Evolutionary conservation across 2,797 vertebrate genomes (phyloP).

Genomic region (Esox lucius): DNA sequence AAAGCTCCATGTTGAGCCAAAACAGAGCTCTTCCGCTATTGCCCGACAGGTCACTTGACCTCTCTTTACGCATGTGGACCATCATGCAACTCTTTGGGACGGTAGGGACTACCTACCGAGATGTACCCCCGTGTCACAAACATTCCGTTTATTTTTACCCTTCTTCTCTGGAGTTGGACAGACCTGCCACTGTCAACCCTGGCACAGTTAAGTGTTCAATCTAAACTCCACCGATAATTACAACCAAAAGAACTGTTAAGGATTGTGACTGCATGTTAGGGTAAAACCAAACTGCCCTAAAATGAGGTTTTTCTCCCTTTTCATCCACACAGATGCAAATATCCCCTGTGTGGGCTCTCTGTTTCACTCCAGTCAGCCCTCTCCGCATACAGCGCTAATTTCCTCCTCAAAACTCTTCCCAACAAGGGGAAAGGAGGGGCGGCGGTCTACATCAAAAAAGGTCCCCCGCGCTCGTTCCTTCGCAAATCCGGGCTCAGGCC

Average conservation of each 20-base stretch:
- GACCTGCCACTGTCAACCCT: constrained; percentile 22
- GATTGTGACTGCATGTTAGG: not conserved
- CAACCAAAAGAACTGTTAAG: not conserved
- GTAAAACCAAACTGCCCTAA: not conserved
- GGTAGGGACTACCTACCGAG: not conserved
- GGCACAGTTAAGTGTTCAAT: not conserved
- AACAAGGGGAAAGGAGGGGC: not conserved
- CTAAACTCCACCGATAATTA: not conserved
- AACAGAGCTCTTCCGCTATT: constrained; percentile 50
- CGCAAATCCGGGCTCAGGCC: constrained; percentile 44
- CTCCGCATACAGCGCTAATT: constrained; percentile 40
- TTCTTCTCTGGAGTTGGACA: constrained; percentile 26
- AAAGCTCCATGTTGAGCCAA: constrained; percentile 43
- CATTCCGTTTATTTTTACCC: constrained; percentile 59
- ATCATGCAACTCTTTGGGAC: constrained; percentile 40
- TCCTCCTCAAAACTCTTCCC: constrained; percentile 2
- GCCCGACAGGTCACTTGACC: not conserved
- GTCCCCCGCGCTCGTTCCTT: constrained; percentile 38
- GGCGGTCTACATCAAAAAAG: constrained; percentile 11
- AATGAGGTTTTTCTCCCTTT: too few relatives aligned
- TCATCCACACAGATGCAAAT: not conserved
- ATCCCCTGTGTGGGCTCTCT: constrained; percentile 31
- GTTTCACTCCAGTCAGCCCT: constrained; percentile 20
- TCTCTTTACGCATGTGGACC: constrained; percentile 40
- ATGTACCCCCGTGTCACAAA: constrained; percentile 41